Evolutionary conservation across 1,140 invertebrate species (phyloP), one percentile per base, ranked within the genome.

Genomic region (Micrasema minimum): DNA sequence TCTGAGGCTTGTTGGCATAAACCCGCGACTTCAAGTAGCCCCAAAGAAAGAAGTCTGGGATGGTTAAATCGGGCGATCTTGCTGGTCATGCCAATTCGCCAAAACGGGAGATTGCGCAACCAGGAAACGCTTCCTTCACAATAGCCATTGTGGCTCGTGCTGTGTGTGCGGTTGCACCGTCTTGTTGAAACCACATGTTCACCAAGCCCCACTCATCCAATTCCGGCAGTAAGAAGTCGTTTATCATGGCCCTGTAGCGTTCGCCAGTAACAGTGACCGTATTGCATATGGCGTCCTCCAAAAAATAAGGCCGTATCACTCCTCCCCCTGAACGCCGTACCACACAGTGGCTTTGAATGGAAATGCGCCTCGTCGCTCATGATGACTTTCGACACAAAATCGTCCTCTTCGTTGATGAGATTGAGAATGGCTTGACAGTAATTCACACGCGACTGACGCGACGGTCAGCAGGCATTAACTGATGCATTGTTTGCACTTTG

Each of bases 381-480:
- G 11, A 38, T 38, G 37, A 11, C 37, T 38, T 38, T 38, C 37
- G 37, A 38, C 37, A 38, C 37, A 38, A 38, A 38, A 38, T 38
- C 37, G 37, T 38, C 37, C 5, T 38, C 37, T 38, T 38, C 37
- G 37, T 38, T 38, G 37, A 6, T 38, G 37, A 38, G 37, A 38
- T 38, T 38, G 37, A 38, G 37, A 11, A 38, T 38, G 37, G 37
- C 37, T 38, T 38, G n/a, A n/a, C n/a, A n/a, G n/a, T n/a, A n/a
- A n/a, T n/a, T n/a, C n/a, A n/a, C n/a, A n/a, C n/a, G n/a, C 37
- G 46, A 48, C 46, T 14, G n/a, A n/a, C n/a, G n/a, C n/a, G 46
- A 48, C 14, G 46, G 46, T 48, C 46, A 48, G 46, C 46, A 48
- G 46, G 46, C 46, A 48, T 48, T 48, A 6, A 48, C 46, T 48